Base-by-base conservation (phyloP, 1,140 invertebrate genomes). In the Chionoecetes opilio region DNA sequence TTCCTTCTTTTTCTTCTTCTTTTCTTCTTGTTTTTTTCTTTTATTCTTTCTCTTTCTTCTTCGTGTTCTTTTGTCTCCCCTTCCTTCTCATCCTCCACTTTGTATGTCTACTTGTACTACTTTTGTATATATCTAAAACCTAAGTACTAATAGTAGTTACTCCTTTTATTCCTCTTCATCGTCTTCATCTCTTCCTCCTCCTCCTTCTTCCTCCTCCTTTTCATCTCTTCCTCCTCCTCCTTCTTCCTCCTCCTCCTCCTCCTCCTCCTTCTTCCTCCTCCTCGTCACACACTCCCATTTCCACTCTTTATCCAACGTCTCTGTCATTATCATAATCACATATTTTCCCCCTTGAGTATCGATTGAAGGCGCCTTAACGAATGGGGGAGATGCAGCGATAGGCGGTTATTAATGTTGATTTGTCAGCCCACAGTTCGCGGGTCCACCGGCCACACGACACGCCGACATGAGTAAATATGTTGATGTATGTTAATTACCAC, bases 301-400 rank as follows among this genome's bases (percentile, higher is more conserved):
- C n/a, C n/a, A n/a, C n/a, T 14, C 41, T 75, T 75, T 75, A 75
- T n/a, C n/a, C 63, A 75, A 5, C 63, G 26, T 75, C 63, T 75
- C 46, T 75, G n/a, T 75, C 63, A 75, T 75, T 75, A 75, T 75
- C 63, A 75, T 75, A 75, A 75, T 75, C 63, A 75, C 63, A 75
- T n/a, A n/a, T n/a, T n/a, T 75, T 75, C n/a, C 21, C n/a, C 26
- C 9, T 75, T n/a, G 21, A 21, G 63, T n/a, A 75, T 75, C 63
- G 63, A 75, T 75, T n/a, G 21, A 75, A n/a, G 63, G 63, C 63
- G 63, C 6, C 63, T 26, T 75, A n/a, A 75, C 63, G 63, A 75
- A 75, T 75, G 63, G 63, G 63, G 21, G 21, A 26, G 63, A 75
- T 75, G n/a, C 21, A 75, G 63, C 21, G 63, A 75, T 75, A 75